phyloP scores from a whole-genome alignment of 1,140 invertebrate species.

The Drosophila hydei region DNA sequence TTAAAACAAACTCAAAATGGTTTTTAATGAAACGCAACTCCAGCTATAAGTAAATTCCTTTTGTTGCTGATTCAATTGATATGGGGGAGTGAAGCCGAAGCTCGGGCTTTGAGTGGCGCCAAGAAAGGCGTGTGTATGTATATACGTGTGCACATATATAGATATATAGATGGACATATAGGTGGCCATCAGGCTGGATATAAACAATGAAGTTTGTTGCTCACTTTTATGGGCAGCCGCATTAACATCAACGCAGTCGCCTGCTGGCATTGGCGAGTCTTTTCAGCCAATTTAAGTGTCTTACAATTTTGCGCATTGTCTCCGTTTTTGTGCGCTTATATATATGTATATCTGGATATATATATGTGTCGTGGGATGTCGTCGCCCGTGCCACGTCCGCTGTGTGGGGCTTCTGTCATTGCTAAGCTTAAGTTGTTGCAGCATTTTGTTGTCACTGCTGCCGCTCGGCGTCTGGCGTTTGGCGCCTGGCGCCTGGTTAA shows the following conservation, averaged over 20 bases:
- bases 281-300: constrained; percentile 79
- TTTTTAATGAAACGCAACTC: too few species aligned
- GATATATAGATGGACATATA: not conserved
- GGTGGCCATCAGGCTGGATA: constrained; percentile 25
- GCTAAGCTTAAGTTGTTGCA: constrained; percentile 75
- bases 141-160: too few species aligned
- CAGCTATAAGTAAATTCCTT: too few species aligned
- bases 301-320: constrained; percentile 78
- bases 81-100: too few species aligned
- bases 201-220: constrained; percentile 83
- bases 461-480: constrained; percentile 43
- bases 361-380: not conserved
- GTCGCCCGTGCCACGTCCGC: not conserved
- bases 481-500: constrained; percentile 52
- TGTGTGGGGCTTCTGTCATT: constrained; percentile 50
- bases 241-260: constrained; percentile 52
- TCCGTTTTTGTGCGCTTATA: constrained; percentile 69
- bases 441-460: constrained; percentile 48
- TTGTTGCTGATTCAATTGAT: too few species aligned
- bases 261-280: constrained; percentile 57
- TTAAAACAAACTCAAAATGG: too few species aligned
- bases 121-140: too few species aligned
- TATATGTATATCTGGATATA: constrained; percentile 2
- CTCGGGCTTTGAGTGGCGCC: too few species aligned
- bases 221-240: constrained; percentile 71